These are phyloP conservation scores for Sisyra nigra DNA, from an alignment of 2,888 invertebrate species.

Conservation along the genomic window DNA sequence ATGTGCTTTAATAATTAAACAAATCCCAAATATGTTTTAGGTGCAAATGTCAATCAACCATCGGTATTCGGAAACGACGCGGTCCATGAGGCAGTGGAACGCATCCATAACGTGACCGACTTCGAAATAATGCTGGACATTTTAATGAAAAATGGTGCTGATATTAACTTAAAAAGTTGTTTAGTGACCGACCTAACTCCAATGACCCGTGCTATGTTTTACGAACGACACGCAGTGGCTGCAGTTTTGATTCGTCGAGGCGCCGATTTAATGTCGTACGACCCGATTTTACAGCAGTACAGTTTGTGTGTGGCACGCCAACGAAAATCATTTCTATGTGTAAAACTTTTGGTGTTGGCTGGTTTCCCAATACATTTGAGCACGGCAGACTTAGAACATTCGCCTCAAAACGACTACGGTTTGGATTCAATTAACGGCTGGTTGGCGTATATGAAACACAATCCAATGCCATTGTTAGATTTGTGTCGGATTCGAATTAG, in stretches of 20 bases:
- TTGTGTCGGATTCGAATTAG: conserved; percentile 40
- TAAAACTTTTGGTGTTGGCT: conserved; percentile 26
- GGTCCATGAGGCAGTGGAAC: conserved; percentile 45
- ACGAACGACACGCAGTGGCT: conserved; percentile 31
- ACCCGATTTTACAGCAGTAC: conserved; percentile 37
- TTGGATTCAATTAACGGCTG: conserved; percentile 24
- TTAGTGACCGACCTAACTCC: conserved; percentile 18
- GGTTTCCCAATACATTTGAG: conserved; percentile 25
- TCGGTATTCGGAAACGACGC: conserved; percentile 28
- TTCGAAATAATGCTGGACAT: conserved; percentile 35
- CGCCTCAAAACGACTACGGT: conserved; percentile 15
- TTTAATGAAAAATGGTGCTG: conserved; percentile 25
- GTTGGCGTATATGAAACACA: conserved; percentile 27
- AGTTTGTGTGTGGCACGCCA: conserved; percentile 37
- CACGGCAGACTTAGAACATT: conserved; percentile 22
- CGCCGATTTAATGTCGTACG: conserved; percentile 42
- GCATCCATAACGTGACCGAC: conserved; percentile 29
- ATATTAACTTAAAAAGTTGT: conserved; percentile 22
- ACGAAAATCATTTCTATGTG: conserved; percentile 23
- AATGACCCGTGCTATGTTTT: conserved; percentile 27
- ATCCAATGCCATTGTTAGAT: conserved; percentile 36
- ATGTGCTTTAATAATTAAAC: no score
- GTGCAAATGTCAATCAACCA: conserved; percentile 35
- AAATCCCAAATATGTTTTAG: conserved; percentile 23
- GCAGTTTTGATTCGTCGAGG: conserved; percentile 41